Evolutionary conservation across 2,113 vertebrate genomes (phyloP), one percentile per base, ranked within the genome.

Genomic region (Myocastor coypus): DNA sequence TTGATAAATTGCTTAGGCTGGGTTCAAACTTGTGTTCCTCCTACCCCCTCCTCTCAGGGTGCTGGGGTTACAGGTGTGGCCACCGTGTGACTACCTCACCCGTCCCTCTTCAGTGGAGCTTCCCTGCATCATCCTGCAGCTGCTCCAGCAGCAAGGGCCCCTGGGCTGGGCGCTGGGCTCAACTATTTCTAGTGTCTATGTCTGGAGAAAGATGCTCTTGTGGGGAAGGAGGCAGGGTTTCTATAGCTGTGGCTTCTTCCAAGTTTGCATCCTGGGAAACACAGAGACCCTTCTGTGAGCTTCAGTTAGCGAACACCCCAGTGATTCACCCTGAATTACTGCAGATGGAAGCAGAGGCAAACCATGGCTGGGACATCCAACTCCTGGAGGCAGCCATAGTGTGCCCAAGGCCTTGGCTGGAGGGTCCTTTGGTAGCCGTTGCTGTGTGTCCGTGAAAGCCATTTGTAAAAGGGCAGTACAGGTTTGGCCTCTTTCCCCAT

Each of bases 311-410:
- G 61, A 55, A 40, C 50, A 12, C 24, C 42, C 40, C 9, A 17
- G 24, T 6, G 0, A 57, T 50, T 8, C 55, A 20, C 12, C 73
- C 8, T 9, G 68, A 73, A 8, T 32, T 59, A 3, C n/a, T 71
- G 63, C 0, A 64, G 37, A 46, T 1, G 13, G 57, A 46, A 46
- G 82, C n/a, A 2, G n/a, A 61, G 32, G 24, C 13, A 32, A 61
- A 81, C 75, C 34, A 13, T 26, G 68, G 42, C 55, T 0, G 10
- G 32, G 37, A 57, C 9, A 37, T 5, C 30, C 66, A 3, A 0
- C 11, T 82, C 66, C 42, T 5, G 1, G 52, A 30, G 42, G 63
- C 1, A 0, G 68, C 52, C 2, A 40, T 24, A 0, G 2, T 6
- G 46, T 63, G 55, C 30, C 0, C 3, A 0, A 30, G 82, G 11